Evolutionary conservation across 2,113 vertebrate genomes (phyloP).

Genomic region (Charadrius vociferus): DNA sequence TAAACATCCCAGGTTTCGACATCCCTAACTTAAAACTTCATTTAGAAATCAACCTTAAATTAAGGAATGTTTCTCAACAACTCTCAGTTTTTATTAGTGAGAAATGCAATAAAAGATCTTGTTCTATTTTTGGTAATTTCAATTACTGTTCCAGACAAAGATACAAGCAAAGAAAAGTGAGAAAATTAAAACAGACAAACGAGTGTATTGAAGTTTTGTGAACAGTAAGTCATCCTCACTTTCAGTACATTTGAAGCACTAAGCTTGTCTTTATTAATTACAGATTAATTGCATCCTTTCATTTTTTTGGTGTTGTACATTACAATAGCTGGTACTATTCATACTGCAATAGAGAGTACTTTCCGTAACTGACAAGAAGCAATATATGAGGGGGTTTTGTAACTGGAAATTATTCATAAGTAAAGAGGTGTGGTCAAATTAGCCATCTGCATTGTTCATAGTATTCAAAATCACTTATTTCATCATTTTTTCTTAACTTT

Average conservation of each 20-base stretch:
- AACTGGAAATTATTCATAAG: background rate
- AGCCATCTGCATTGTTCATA: background rate
- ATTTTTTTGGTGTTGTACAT: background rate
- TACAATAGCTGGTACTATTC: background rate
- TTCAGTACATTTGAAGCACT: background rate
- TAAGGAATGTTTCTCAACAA: background rate
- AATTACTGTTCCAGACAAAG: background rate
- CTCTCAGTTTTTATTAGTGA: background rate
- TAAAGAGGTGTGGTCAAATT: background rate
- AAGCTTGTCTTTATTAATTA: background rate
- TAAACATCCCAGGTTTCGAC: background rate
- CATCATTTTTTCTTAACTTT: background rate
- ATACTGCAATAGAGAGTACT: background rate
- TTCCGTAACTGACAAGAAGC: background rate
- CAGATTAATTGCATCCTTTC: background rate
- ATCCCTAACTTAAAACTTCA: background rate
- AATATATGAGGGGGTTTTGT: background rate
- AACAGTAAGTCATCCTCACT: background rate
- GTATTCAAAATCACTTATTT: background rate
- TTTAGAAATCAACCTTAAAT: background rate
- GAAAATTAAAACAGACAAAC: background rate
- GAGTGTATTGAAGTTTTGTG: background rate
- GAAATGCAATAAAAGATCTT: background rate
- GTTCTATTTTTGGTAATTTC: background rate
- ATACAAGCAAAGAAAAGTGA: background rate